Percentiles rank a stretch among this genome's conserved stretches.
Evolutionary conservation across 2,888 invertebrate species (phyloP).

Genomic region (Temnothorax unifasciatus): DNA sequence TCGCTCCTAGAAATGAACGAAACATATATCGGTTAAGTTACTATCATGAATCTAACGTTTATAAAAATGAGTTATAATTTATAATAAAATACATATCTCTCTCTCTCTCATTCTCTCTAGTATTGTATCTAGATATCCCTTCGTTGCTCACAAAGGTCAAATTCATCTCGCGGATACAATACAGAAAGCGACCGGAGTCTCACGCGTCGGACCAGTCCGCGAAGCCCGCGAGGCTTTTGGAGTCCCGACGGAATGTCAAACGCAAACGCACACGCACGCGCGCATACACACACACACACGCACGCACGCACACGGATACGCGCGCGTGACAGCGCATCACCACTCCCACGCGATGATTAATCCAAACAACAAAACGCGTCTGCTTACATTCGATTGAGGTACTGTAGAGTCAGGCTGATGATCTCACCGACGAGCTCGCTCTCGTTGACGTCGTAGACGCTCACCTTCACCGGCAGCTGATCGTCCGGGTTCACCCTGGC

Average conservation of each 20-base stretch:
- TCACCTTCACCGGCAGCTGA: constrained; percentile 91
- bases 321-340: neutral
- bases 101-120: no score
- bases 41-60: neutral
- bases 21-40: neutral
- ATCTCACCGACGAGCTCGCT: constrained; percentile 92
- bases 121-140: neutral
- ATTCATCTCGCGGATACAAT: neutral
- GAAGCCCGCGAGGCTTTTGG: neutral
- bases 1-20: neutral
- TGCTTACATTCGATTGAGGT: constrained; percentile 92
- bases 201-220: neutral
- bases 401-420: constrained; percentile 92
- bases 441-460: constrained; percentile 90
- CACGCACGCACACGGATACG: no score
- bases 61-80: neutral
- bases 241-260: neutral
- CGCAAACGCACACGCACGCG: neutral
- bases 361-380: constrained; percentile 3
- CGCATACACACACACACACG: no score
- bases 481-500: constrained; percentile 90
- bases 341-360: constrained; percentile 24
- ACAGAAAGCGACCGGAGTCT: neutral
- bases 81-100: neutral
- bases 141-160: neutral